Percentiles rank a stretch among this genome's conserved stretches.
phyloP scores from a whole-genome alignment of 2,797 vertebrate species.

The Enteromius paludinosus region DNA sequence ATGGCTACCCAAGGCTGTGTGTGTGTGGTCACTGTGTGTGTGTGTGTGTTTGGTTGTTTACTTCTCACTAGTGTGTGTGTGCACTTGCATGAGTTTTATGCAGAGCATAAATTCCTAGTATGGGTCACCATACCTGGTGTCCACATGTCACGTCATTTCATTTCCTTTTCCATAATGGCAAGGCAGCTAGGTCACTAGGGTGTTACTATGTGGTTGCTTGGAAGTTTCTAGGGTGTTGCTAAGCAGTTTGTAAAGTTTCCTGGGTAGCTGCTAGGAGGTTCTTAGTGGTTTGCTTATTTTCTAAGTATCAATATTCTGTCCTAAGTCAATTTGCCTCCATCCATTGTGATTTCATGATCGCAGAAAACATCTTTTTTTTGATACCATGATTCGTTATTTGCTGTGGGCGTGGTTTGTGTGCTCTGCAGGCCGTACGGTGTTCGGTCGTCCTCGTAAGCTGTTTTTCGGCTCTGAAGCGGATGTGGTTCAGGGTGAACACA shows the following conservation, averaged over 20 bases:
- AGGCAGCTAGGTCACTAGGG: background rate
- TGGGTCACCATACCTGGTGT: too few species aligned
- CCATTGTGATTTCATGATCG: background rate
- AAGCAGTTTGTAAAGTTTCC: too few species aligned
- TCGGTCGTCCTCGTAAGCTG: conserved; percentile 90
- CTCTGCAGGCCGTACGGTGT: conserved; percentile 88
- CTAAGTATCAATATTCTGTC: background rate
- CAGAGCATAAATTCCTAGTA: too few species aligned
- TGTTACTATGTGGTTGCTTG: background rate
- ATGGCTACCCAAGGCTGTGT: too few species aligned
- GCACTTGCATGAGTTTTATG: too few species aligned
- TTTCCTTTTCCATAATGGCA: background rate
- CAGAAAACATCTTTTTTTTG: too few species aligned
- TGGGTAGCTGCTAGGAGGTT: background rate
- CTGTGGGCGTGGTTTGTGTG: background rate
- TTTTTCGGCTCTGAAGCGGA: conserved; percentile 86
- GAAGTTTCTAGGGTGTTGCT: background rate
- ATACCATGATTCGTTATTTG: background rate
- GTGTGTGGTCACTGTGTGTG: too few species aligned
- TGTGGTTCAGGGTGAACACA: conserved; percentile 85
- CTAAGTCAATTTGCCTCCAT: background rate
- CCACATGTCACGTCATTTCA: too few species aligned
- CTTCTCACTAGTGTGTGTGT: too few species aligned
- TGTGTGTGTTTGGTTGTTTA: too few species aligned
- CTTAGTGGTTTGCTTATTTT: background rate